Base-by-base conservation (phyloP, 2,113 vertebrate species). In the Lepisosteus oculatus region DNA sequence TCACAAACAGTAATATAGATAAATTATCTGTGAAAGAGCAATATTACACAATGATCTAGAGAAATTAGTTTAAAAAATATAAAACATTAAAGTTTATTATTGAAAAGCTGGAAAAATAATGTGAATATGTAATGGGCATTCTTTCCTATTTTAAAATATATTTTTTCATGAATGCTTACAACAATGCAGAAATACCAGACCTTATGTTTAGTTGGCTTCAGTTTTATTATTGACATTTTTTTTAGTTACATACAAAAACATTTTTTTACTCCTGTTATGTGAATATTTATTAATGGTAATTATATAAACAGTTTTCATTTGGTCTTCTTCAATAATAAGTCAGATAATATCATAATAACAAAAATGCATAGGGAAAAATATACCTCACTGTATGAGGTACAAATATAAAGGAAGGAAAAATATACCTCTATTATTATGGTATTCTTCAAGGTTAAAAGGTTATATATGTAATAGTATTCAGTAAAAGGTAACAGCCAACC, bases 401-500 rank as follows among this genome's bases (percentile, higher is more conserved):
- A 6, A 45, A 11, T 47, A 56, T 7, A 1, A 56, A 61, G 51
- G 57, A 2, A 29, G 29, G 29, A 41, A 42, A 67, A 61, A 13
- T 65, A 56, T 65, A 55, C 47, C 29, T 29, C 8, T 47, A 55
- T 41, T 8, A 43, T 59, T 57, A 45, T 29, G 42, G 71, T 41
- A 57, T 61, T 73, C 15, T 68, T 61, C 43, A 83, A n/a, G 14
- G 68, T 82, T 76, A 79, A 76, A 77, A 84, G 47, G 76, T 70
- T 76, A 69, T 51, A 77, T 8, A 80, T 71, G 77, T 85, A 81
- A 82, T 76, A 43, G 74, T 5, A 76, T 84, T 1, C 61, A 85
- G 45, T 57, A 77, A 77, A 73, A 78, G 65, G 81, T 87, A 85
- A 76, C 78, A 83, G 85, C 69, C 79, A 92, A 88, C 85, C 90